Evolutionary conservation across 1,140 invertebrate genomes (phyloP).

Genomic region (Drosophila neocordata): DNA sequence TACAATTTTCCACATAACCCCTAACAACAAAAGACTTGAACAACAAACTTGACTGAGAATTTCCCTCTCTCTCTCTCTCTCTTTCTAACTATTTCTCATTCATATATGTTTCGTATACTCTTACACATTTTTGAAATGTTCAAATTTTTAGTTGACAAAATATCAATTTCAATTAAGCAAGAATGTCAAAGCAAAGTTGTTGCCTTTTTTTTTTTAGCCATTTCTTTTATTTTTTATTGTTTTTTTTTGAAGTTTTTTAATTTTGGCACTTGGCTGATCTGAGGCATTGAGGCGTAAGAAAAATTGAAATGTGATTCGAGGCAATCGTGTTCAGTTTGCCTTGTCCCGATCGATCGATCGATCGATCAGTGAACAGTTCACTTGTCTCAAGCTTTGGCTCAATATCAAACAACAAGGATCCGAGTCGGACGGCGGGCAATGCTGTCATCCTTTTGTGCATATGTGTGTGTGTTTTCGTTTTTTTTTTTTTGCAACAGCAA

Average conservation of each 20-base stretch:
- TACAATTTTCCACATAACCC: neutral
- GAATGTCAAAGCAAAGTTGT: slow-evolving; percentile 3
- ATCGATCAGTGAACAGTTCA: slow-evolving; percentile 71
- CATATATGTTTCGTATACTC: slow-evolving; percentile 15
- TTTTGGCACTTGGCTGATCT: slow-evolving; percentile 41
- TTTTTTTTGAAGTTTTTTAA: slow-evolving; percentile 12
- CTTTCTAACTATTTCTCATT: slow-evolving; percentile 41
- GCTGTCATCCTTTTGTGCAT: slow-evolving; percentile 22
- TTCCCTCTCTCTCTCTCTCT: neutral
- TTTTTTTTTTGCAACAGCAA: neutral
- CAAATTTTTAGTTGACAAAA: slow-evolving; percentile 39
- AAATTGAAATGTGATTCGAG: slow-evolving; percentile 35
- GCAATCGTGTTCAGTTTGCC: slow-evolving; percentile 35
- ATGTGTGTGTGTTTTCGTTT: too few species aligned
- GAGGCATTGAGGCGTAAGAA: slow-evolving; percentile 30
- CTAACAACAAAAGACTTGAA: slow-evolving; percentile 63
- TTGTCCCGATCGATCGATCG: slow-evolving; percentile 53
- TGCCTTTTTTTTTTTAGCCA: neutral
- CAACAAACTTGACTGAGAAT: slow-evolving; percentile 53
- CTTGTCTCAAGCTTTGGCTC: slow-evolving; percentile 66
- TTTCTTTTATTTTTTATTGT: neutral
- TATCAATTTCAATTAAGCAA: slow-evolving; percentile 76
- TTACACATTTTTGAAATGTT: slow-evolving; percentile 43
- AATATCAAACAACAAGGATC: slow-evolving; percentile 69
- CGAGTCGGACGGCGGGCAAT: neutral